Conservation (phyloP, 2,888 invertebrate genomes). For the Cabera pusaria region DNA sequence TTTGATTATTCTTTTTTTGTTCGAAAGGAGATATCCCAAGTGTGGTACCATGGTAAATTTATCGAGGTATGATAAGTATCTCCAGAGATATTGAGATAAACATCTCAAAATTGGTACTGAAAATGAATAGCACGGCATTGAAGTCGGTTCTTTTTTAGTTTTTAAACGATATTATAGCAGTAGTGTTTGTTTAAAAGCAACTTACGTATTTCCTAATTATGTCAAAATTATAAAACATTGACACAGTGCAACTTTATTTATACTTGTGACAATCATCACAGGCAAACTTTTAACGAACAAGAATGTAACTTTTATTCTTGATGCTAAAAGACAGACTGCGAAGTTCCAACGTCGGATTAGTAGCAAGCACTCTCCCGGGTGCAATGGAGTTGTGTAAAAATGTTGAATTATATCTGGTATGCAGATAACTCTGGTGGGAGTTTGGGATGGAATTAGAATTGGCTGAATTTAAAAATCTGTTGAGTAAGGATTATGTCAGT, state of each 20-base stretch:
- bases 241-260: conserved; percentile 2
- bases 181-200: too few species aligned
- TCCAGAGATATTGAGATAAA: too few species aligned
- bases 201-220: too few species aligned
- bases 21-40: too few species aligned
- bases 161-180: too few species aligned
- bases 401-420: conserved; percentile 21
- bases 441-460: conserved; percentile 16
- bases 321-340: conserved; percentile 22
- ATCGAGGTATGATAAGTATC: too few species aligned
- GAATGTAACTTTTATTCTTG: conserved; percentile 22
- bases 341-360: conserved; percentile 21
- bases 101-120: too few species aligned
- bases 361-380: conserved; percentile 18
- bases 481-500: neutral
- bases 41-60: too few species aligned
- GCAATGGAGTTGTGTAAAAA: conserved; percentile 22
- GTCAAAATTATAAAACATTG: too few species aligned
- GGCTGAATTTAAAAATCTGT: conserved; percentile 13
- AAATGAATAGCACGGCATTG: too few species aligned
- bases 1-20: too few species aligned
- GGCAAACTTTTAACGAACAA: conserved; percentile 24
- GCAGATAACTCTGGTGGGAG: conserved; percentile 5
- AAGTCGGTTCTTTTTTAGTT: too few species aligned
- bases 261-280: conserved; percentile 17